Evolutionary conservation across 2,113 vertebrate species (phyloP), one percentile per base, ranked within the genome.

Genomic region (Elephas maximus): DNA sequence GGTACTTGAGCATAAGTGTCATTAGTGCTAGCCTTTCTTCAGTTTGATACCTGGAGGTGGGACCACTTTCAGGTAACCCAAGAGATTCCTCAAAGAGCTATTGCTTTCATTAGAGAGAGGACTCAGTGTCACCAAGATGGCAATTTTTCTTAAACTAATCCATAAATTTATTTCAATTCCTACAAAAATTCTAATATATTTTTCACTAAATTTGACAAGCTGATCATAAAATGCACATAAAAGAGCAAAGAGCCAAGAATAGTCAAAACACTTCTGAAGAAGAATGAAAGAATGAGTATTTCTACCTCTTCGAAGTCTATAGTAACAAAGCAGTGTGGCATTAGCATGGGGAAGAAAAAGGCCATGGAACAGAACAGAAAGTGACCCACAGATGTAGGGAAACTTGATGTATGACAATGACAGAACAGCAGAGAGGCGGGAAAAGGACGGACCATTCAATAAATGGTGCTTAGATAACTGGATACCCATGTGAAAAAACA

Each of bases 1-100:
- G 41, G 62, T 71, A 69, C 77, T 82, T 95, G 81, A 93, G n/a
- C 18, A 21, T 80, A 77, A 90, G 87, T 82, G 65, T 93, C 24
- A 90, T 87, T 87, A 71, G 23, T 28, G 83, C n/a, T 83, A 28
- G 44, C 6, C 51, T 87, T 83, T 88, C 41, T 69, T 80, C 45
- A 65, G 33, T 28, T 86, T 77, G 74, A 93, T 74, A 7, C 41
- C 48, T 53, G 28, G n/a, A 77, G 48, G 17, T 85, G 37, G 51
- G 41, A 67, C 15, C 17, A 69, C 80, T 90, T 93, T 95, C 57
- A 82, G 41, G 76, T n/a, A 60, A 57, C 44, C 76, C 20, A 74
- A 89, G 86, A 86, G 28, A 76, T 28, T 37, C 5, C 41, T 90
- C 51, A 53, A 83, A 92, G 88, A 77, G 4, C 23, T 3, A 41